Base-by-base conservation (phyloP, 2,888 invertebrate genomes). In the Megalurothrips usitatus region DNA sequence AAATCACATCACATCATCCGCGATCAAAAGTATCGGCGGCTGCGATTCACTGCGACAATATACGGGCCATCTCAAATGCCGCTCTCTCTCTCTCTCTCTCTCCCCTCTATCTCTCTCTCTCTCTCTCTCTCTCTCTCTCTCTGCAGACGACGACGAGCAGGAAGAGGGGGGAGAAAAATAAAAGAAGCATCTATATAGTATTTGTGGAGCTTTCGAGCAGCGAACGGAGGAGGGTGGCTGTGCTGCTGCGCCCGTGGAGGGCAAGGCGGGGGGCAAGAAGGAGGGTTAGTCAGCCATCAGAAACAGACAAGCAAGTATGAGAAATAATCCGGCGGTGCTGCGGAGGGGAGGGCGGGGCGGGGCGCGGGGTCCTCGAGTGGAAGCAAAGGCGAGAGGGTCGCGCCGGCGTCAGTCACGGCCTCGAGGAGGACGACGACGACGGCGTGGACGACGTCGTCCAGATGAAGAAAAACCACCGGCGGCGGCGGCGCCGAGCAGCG, bases 301-400 rank as follows among this genome's bases (percentile, higher is more conserved):
- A 75, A 75, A 75, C 68, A 75, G 68, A 75, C 68, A 75, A 43
- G 68, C 68, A 75, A 75, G 68, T 75, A 75, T 75, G 68, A 75
- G 68, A 75, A 75, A 75, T 75, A 75, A 75, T 75, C 68, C 68
- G 23, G 68, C 68, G 68, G 26, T 9, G 68, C 23, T n/a, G 68
- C 10, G 12, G 68, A 8, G 68, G 23, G 6, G 52, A 43, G 34
- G 34, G 58, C 11, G 58, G 19, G 17, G 17, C 14, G 58, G 58
- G 17, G 58, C 14, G n/a, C 11, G 34, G 58, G 17, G 58, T 14
- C n/a, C 58, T 58, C 17, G 58, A 58, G 58, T n/a, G 52, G 14
- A n/a, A 14, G 58, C 14, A 6, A 17, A 58, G 58, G 52, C 12
- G 52, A n/a, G 58, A n/a, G n/a, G 58, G 17, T n/a, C 58, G 58